Conservation (phyloP, 2,888 invertebrate species). For the Cheilosia soror region DNA sequence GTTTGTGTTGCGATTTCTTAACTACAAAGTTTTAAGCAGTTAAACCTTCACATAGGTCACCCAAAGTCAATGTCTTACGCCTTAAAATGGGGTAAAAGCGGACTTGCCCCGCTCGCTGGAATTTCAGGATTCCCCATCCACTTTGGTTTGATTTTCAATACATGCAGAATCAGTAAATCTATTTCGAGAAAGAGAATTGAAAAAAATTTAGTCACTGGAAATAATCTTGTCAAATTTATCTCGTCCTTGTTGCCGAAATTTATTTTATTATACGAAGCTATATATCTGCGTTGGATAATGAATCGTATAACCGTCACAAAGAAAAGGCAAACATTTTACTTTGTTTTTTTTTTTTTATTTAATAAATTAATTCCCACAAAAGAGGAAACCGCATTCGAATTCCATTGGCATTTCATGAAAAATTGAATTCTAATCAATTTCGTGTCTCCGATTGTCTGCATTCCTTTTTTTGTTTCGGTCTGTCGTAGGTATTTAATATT, state of each 20-base stretch:
- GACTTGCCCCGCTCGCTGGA: too few species aligned
- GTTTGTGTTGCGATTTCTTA: too few species aligned
- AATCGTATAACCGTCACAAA: background rate
- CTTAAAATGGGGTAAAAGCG: too few species aligned
- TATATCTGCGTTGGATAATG: background rate
- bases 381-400: too few species aligned
- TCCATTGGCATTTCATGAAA: background rate
- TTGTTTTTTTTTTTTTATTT: background rate
- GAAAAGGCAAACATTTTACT: background rate
- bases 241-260: background rate
- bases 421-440: slow-evolving; percentile 17
- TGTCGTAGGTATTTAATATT: slow-evolving; percentile 5
- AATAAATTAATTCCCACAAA: background rate
- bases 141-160: too few species aligned
- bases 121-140: too few species aligned
- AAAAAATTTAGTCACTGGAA: background rate
- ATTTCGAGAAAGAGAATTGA: too few species aligned
- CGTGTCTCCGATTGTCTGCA: background rate
- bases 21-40: too few species aligned
- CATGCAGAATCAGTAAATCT: too few species aligned
- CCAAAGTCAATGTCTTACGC: too few species aligned
- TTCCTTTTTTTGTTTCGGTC: background rate
- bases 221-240: background rate
- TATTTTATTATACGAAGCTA: slow-evolving; percentile 5
- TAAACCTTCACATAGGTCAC: too few species aligned